A percentile compares a stretch with the other conserved stretches of the same genome.
Evolutionary conservation across 2,797 vertebrate genomes (phyloP).

Genomic region (Melanogrammus aeglefinus): DNA sequence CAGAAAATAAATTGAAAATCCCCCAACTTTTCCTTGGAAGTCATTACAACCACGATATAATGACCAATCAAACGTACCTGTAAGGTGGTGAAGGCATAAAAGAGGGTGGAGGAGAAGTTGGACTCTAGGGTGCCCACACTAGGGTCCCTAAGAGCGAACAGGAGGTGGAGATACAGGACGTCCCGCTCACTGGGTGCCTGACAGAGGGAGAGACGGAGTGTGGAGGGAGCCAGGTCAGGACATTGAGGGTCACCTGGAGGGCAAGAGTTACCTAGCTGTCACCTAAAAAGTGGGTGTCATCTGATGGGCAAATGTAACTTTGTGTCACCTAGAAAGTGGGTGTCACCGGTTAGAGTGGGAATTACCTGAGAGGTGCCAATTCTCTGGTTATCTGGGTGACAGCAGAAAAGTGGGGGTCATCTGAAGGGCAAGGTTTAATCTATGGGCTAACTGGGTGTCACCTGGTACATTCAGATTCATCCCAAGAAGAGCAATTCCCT

Average conservation of each 20-base stretch:
- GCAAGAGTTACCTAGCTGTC: background rate
- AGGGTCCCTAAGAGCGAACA: slow-evolving; percentile 78
- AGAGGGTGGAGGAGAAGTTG: slow-evolving; percentile 76
- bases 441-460: background rate
- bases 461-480: too few species aligned
- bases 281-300: background rate
- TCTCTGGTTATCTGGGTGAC: background rate
- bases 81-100: slow-evolving; percentile 76
- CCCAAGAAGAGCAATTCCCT: too few species aligned
- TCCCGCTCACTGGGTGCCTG: slow-evolving; percentile 68
- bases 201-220: background rate
- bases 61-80: slow-evolving; percentile 50
- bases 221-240: background rate
- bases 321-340: too few species aligned
- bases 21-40: too few species aligned
- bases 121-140: slow-evolving; percentile 79
- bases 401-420: background rate
- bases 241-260: background rate
- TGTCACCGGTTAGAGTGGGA: too few species aligned
- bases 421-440: too few species aligned
- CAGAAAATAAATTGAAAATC: too few species aligned
- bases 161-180: slow-evolving; percentile 79
- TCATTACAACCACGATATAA: too few species aligned
- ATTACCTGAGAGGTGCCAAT: too few species aligned
- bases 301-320: background rate